Conservation (phyloP, 2,113 vertebrate genomes). For the Psophia crepitans region DNA sequence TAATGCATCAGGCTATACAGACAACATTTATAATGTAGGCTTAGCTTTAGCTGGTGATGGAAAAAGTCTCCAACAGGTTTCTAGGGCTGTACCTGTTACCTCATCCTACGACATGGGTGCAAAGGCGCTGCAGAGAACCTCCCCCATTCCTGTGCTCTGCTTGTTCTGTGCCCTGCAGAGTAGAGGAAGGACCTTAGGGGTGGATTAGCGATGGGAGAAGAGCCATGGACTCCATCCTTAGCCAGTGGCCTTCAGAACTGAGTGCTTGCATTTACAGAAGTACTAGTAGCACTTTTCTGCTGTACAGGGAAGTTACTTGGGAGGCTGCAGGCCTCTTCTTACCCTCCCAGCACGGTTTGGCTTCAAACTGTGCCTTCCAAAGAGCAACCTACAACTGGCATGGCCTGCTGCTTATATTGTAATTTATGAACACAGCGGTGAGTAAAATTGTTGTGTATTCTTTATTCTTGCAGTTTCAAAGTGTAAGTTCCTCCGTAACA, state of each 20-base stretch:
- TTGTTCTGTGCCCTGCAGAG: not conserved
- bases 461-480: not conserved
- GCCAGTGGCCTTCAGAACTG: not conserved
- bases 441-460: not conserved
- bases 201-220: not conserved
- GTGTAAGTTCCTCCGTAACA: not conserved
- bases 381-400: not conserved
- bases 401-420: not conserved
- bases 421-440: not conserved
- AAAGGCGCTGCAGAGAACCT: too few relatives aligned
- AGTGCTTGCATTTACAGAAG: not conserved
- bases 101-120: not conserved
- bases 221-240: not conserved
- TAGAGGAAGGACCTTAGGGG: not conserved
- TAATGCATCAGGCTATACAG: not conserved
- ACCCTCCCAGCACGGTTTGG: not conserved
- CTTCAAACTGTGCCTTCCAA: not conserved
- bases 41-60: not conserved
- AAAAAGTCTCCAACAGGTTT: not conserved
- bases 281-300: not conserved
- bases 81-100: not conserved
- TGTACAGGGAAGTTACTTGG: not conserved
- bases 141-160: not conserved
- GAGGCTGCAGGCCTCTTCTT: not conserved
- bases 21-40: not conserved